Percentiles rank a stretch among this genome's conserved stretches.
These are phyloP conservation scores for Phyllostomus hastatus DNA, from an alignment of 2,113 vertebrate genomes.

Conservation along the genomic window DNA sequence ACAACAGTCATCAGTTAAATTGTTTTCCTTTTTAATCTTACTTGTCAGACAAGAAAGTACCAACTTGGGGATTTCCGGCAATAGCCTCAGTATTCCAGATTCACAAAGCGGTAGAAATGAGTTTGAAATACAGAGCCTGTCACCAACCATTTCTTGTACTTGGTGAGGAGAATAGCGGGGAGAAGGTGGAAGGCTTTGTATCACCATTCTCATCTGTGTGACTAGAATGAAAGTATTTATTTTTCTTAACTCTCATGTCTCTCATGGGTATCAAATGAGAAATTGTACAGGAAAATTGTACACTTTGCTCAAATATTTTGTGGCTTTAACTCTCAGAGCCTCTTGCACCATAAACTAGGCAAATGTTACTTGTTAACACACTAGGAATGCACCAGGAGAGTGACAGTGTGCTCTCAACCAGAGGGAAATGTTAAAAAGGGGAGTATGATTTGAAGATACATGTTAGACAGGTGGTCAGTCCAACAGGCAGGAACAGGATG, in stretches of 20 bases:
- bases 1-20: not conserved
- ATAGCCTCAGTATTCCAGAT: not conserved
- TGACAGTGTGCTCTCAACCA: not conserved
- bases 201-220: not conserved
- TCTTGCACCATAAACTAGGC: not conserved
- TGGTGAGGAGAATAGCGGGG: not conserved
- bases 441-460: not conserved
- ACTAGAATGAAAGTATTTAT: not conserved
- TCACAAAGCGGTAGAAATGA: not conserved
- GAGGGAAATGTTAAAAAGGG: not conserved
- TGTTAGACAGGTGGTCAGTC: not conserved
- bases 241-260: not conserved
- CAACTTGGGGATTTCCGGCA: not conserved
- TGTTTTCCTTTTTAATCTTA: not conserved
- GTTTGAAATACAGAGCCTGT: not conserved
- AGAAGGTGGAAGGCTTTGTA: rapidly evolving
- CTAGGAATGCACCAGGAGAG: rapidly evolving
- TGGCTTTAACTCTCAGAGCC: not conserved
- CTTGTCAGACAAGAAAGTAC: not conserved
- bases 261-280: not conserved
- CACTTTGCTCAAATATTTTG: not conserved
- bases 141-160: not conserved
- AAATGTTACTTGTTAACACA: not conserved
- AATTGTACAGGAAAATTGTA: not conserved
- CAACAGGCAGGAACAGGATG: not conserved